These are phyloP conservation scores for Yponomeuta plumbellus DNA, from an alignment of 2,888 invertebrate genomes.

Conservation along the genomic window DNA sequence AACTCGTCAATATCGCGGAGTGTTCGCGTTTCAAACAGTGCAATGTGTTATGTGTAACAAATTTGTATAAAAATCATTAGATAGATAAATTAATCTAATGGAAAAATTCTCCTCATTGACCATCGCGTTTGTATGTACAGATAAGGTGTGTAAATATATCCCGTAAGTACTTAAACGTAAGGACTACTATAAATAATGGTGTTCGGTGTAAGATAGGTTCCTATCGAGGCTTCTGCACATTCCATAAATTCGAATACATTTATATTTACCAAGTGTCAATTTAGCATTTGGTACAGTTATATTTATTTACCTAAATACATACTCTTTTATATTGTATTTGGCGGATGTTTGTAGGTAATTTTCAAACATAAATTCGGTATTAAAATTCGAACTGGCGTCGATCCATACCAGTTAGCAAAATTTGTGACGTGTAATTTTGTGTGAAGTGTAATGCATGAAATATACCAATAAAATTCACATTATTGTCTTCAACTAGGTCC, in stretches of 20 bases:
- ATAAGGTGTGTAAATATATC: slow-evolving; percentile 16
- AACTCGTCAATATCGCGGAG: slow-evolving; percentile 58
- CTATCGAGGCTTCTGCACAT: slow-evolving; percentile 70
- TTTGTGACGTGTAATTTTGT: too few species aligned
- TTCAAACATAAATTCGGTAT: too few species aligned
- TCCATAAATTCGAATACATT: slow-evolving; percentile 56
- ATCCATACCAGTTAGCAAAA: too few species aligned
- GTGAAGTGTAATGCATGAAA: too few species aligned
- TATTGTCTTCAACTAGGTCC: too few species aligned
- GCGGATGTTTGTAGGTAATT: background rate
- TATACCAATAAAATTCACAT: too few species aligned
- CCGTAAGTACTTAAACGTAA: slow-evolving; percentile 3
- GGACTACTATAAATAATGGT: slow-evolving; percentile 46
- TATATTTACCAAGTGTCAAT: slow-evolving; percentile 34
- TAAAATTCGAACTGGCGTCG: too few species aligned
- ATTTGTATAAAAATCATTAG: slow-evolving; percentile 63
- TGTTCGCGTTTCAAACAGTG: slow-evolving; percentile 47
- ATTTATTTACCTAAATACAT: background rate
- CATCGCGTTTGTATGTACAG: slow-evolving; percentile 57
- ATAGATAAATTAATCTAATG: slow-evolving; percentile 51
- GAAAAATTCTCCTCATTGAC: slow-evolving; percentile 63
- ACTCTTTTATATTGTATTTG: background rate
- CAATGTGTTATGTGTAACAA: slow-evolving; percentile 67
- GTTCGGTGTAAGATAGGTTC: slow-evolving; percentile 73
- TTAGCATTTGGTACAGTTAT: background rate